Evolutionary conservation across 1,140 invertebrate genomes (phyloP), one percentile per base, ranked within the genome.

Genomic region (Sycobia sp.): DNA sequence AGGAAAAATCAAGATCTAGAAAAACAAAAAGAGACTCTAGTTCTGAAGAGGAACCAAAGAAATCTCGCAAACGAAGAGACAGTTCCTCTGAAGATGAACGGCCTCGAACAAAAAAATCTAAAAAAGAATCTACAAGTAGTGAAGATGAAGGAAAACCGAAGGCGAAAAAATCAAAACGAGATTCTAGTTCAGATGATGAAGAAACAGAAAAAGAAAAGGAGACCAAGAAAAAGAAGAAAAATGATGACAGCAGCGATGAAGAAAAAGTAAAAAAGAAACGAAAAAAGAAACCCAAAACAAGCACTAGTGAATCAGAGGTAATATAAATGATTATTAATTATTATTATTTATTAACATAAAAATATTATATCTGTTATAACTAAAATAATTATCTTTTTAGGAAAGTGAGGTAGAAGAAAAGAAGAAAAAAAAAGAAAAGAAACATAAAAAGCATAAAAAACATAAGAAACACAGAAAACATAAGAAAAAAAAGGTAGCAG

Each of bases 381-480:
- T 56, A 34, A 23, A 46, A 38, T 46, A 8, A 38, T 54, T 53
- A 68, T 44, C 64, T 51, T 62, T 65, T 57, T 11, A 82, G 71
- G 88, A 89, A 50, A 88, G 87, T 53, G 89, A 90, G 71, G 82
- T 87, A 8, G 87, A 88, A 69, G 83, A 84, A 16, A 91, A 87
- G 73, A 88, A 87, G 71, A 86, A 86, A 69, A 89, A 89, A 65
- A 88, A 88, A 58, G 87, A 88, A 58, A 88, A 88, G 63, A 88
- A 88, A 70, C 87, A 89, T 62, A 88, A 88, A 62, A 88, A 89
- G 72, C 87, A 88, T 67, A 89, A 88, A 74, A 88, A 89, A 71
- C 86, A 87, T 66, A 89, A 89, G 78, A 88, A 88, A 67, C 86
- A 87, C 57, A 83, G 87, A 59, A 89, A 89, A 71, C 85, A 87